Conservation (phyloP, 2,797 vertebrate species). For the Paratrypauchen microcephalus region DNA sequence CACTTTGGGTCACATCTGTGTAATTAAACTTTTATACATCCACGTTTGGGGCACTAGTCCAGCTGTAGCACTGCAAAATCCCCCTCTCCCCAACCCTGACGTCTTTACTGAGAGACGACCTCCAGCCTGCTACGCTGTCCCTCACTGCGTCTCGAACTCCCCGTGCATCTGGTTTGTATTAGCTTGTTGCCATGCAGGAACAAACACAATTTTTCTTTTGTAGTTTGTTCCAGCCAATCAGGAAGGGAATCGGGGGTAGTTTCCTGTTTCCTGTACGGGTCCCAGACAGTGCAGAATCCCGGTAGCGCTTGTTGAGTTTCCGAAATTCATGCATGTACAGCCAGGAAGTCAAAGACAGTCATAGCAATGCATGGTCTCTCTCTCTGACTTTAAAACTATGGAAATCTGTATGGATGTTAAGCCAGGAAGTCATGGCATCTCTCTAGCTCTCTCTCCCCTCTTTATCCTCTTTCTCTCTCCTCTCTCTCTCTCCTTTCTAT, state of each 20-base stretch:
- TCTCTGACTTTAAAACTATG: not conserved
- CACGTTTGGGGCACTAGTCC: constrained; percentile 37
- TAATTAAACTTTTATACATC: constrained; percentile 22
- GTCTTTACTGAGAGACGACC: constrained; percentile 56
- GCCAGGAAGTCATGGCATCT: constrained; percentile 11
- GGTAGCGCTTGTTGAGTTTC: constrained; percentile 71
- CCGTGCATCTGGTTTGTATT: constrained; percentile 68
- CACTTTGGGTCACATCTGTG: constrained; percentile 1
- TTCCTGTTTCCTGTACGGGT: constrained; percentile 84
- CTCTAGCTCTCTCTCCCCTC: not conserved
- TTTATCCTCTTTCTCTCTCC: not conserved
- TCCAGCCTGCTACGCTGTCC: constrained; percentile 61
- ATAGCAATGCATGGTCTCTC: constrained; percentile 41
- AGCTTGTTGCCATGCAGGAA: constrained; percentile 80
- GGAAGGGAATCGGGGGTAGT: constrained; percentile 77
- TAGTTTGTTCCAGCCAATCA: constrained; percentile 80
- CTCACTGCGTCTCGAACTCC: constrained; percentile 38
- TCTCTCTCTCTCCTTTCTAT: not conserved
- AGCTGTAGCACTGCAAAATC: constrained; percentile 58
- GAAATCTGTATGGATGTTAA: no score
- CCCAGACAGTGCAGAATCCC: constrained; percentile 62
- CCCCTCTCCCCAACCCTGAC: constrained; percentile 37
- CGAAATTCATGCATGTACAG: constrained; percentile 66
- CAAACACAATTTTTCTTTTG: constrained; percentile 73
- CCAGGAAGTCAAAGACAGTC: constrained; percentile 68